phyloP scores from a whole-genome alignment of 2,797 vertebrate genomes.

The Sebastes miniatus region DNA sequence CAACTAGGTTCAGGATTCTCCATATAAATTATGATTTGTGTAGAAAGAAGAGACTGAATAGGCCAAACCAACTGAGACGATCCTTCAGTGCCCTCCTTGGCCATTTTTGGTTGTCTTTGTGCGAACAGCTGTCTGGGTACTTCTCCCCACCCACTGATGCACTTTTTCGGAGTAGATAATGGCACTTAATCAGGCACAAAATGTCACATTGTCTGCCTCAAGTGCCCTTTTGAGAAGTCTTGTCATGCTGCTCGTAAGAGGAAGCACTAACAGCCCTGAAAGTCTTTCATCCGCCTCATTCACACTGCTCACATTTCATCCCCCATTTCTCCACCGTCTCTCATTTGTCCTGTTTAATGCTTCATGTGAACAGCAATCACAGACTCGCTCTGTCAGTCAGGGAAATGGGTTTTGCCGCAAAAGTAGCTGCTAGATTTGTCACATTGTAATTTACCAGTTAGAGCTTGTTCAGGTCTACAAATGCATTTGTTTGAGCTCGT shows the following conservation, averaged over 20 bases:
- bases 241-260: background rate
- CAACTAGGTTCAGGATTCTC: background rate
- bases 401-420: constrained; percentile 2
- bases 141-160: background rate
- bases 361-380: background rate
- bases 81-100: background rate
- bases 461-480: background rate
- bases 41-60: background rate
- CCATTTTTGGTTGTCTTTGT: constrained; percentile 24
- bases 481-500: background rate
- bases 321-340: background rate
- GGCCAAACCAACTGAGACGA: background rate
- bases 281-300: background rate
- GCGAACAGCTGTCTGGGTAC: background rate
- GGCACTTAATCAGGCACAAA: constrained; percentile 39
- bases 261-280: constrained; percentile 1
- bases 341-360: constrained; percentile 6
- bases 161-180: constrained; percentile 36
- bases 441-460: background rate
- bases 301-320: background rate
- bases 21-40: background rate
- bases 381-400: background rate
- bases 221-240: constrained; percentile 28
- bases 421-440: background rate
- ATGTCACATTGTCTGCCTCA: constrained; percentile 31